Evolutionary conservation across 1,140 invertebrate genomes (phyloP).

Genomic region (Meteorus sp.): DNA sequence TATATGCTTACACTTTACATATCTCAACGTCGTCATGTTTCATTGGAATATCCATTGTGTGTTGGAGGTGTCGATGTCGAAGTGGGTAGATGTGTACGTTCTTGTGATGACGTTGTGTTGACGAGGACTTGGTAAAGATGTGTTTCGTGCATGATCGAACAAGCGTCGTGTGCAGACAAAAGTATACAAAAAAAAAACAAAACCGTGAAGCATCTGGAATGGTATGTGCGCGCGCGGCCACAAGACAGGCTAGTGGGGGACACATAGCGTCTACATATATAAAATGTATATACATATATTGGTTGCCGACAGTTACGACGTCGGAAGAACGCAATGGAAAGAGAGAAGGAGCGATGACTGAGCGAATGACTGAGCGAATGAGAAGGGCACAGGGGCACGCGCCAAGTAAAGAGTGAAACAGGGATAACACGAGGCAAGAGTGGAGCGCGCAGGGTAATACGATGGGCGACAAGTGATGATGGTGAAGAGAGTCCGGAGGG

Average conservation of each 20-base stretch:
- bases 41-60: too few relatives aligned
- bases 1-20: too few relatives aligned
- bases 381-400: slow-evolving; percentile 11
- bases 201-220: slow-evolving; percentile 40
- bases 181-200: slow-evolving; percentile 28
- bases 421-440: slow-evolving; percentile 14
- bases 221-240: slow-evolving; percentile 25
- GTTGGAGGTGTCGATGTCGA: too few relatives aligned
- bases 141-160: slow-evolving; percentile 2
- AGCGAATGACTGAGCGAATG: slow-evolving; percentile 4
- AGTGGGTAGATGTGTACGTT: too few relatives aligned
- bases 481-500: neutral
- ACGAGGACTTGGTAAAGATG: neutral
- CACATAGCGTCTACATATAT: too few relatives aligned
- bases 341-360: slow-evolving; percentile 3
- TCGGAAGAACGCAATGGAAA: slow-evolving; percentile 1
- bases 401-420: slow-evolving; percentile 16
- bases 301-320: slow-evolving; percentile 14
- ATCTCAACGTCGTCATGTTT: too few relatives aligned
- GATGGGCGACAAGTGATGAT: too few relatives aligned
- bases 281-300: slow-evolving; percentile 8
- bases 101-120: neutral
- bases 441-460: slow-evolving; percentile 4
- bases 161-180: slow-evolving; percentile 9
- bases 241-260: slow-evolving; percentile 7